A percentile compares a stretch with the other conserved stretches of the same genome.
These are phyloP conservation scores for Macrochelys suwanniensis DNA, from an alignment of 2,797 vertebrate species.

Conservation along the genomic window DNA sequence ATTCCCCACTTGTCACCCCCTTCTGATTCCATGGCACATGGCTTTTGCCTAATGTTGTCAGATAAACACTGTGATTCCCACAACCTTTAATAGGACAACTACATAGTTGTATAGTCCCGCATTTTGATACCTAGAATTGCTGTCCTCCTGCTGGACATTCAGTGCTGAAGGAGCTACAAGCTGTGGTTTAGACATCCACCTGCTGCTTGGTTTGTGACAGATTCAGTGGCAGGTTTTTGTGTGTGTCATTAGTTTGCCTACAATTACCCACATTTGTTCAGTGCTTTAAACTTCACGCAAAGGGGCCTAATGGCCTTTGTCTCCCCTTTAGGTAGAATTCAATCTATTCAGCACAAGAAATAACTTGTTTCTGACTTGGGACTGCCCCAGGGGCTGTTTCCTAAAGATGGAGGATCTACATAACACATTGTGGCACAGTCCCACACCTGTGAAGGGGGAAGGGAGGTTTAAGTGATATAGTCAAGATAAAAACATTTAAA, in stretches of 20 bases:
- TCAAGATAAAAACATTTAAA: conserved; percentile 77
- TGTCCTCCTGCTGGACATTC: conserved; percentile 4
- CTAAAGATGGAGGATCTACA: conserved; percentile 67
- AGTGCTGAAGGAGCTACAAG: background rate
- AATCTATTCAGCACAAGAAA: conserved; percentile 67
- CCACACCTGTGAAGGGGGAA: conserved; percentile 76
- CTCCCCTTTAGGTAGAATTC: conserved; percentile 47
- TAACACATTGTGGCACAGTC: conserved; percentile 67
- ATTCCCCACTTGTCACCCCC: background rate
- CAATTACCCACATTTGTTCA: conserved; percentile 64
- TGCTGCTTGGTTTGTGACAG: conserved; percentile 49
- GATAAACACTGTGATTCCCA: background rate
- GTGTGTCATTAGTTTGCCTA: conserved; percentile 61
- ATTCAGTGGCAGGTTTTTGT: conserved; percentile 58
- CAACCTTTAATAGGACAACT: background rate
- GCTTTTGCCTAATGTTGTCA: accelerated
- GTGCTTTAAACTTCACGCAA: conserved; percentile 63
- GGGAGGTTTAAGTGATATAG: conserved; percentile 71
- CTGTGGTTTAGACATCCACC: conserved; percentile 48
- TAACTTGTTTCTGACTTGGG: conserved; percentile 74
- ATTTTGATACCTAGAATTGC: background rate
- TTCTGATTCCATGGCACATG: background rate
- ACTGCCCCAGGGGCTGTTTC: conserved; percentile 60
- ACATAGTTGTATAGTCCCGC: accelerated
- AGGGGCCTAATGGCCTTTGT: conserved; percentile 32